Percentiles rank a stretch among this genome's conserved stretches.
phyloP scores from a whole-genome alignment of 1,140 invertebrate species.

The Drosophila bocqueti region DNA sequence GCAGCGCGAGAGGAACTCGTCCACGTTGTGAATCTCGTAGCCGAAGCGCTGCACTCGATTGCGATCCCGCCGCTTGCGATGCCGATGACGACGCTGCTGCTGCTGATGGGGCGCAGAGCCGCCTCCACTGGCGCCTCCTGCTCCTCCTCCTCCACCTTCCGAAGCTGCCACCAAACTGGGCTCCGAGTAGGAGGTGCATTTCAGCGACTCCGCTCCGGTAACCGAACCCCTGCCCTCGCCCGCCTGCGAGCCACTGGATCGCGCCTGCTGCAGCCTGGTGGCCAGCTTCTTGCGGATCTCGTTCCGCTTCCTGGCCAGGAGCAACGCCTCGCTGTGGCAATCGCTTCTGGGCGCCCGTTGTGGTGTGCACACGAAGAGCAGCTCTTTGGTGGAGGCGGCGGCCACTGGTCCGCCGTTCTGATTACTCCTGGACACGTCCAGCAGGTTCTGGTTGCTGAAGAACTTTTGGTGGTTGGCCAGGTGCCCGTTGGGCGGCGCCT shows the following conservation, averaged over 20 bases:
- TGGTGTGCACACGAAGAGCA: conserved; percentile 82
- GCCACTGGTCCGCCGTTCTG: conserved; percentile 54
- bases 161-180: conserved; percentile 80
- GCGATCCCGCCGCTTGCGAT: conserved; percentile 86
- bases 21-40: conserved; percentile 91
- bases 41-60: conserved; percentile 87
- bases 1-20: conserved; percentile 89
- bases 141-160: conserved; percentile 47
- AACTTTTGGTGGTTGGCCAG: conserved; percentile 77
- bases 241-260: conserved; percentile 25
- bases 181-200: conserved; percentile 81
- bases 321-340: conserved; percentile 65
- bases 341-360: conserved; percentile 66
- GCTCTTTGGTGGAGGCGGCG: conserved; percentile 78
- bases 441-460: conserved; percentile 82
- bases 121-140: conserved; percentile 8
- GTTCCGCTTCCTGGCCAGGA: conserved; percentile 76
- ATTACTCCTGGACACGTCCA: conserved; percentile 51
- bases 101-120: conserved; percentile 16
- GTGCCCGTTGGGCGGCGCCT: conserved; percentile 55
- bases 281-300: conserved; percentile 77
- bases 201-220: conserved; percentile 52
- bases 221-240: conserved; percentile 25
- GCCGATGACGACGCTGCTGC: conserved; percentile 80
- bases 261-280: conserved; percentile 62